These are phyloP conservation scores for Halyomorpha halys DNA, from an alignment of 1,140 invertebrate genomes.

Conservation along the genomic window DNA sequence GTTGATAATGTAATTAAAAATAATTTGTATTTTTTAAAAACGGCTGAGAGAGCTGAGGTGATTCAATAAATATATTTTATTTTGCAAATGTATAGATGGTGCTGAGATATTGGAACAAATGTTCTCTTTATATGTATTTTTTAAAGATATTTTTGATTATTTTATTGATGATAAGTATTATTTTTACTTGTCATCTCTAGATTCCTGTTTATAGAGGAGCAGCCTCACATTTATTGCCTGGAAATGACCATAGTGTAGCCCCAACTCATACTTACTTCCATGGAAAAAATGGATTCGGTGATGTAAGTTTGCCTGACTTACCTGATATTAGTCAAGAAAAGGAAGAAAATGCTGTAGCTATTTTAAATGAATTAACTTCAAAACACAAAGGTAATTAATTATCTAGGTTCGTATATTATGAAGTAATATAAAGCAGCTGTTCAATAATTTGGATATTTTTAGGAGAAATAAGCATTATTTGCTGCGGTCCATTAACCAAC, in stretches of 20 bases:
- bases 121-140: too few species aligned
- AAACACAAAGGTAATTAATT: constrained; percentile 35
- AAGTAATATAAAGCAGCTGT: neutral
- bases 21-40: constrained; percentile 19
- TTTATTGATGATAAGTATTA: neutral
- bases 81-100: neutral
- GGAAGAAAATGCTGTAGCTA: constrained; percentile 39
- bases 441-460: constrained; percentile 10
- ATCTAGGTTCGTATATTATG: neutral
- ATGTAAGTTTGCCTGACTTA: constrained; percentile 37
- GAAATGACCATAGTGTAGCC: neutral
- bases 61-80: constrained; percentile 5
- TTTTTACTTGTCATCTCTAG: constrained; percentile 36
- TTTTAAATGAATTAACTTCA: constrained; percentile 41
- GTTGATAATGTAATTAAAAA: constrained; percentile 43
- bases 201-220: constrained; percentile 55
- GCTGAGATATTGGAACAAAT: neutral
- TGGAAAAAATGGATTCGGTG: constrained; percentile 57
- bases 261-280: constrained; percentile 36
- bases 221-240: constrained; percentile 37
- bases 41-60: constrained; percentile 11
- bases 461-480: constrained; percentile 41
- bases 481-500: constrained; percentile 66
- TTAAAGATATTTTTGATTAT: neutral
- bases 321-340: constrained; percentile 34